phyloP scores from a whole-genome alignment of 2,797 vertebrate genomes.

The Apogon hyalosoma region DNA sequence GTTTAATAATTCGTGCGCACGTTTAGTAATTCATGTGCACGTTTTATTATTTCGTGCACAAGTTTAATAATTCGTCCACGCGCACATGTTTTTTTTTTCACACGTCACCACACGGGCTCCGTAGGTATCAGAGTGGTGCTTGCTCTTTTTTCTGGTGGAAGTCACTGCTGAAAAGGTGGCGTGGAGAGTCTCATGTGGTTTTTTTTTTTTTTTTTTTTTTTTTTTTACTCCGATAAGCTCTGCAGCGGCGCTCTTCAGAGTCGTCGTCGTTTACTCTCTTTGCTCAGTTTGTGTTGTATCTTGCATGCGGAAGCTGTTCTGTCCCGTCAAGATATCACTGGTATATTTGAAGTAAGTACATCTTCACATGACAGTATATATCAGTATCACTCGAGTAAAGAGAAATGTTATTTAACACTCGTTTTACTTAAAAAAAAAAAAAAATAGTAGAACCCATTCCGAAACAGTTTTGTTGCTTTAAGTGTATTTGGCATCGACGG shows the following conservation, averaged over 20 bases:
- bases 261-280: not conserved
- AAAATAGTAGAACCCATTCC: not conserved
- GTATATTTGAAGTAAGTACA: conserved; percentile 6
- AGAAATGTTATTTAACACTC: not conserved
- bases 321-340: conserved; percentile 37
- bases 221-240: not conserved
- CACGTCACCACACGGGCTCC: too few relatives aligned
- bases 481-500: conserved; percentile 55
- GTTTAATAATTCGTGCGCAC: too few relatives aligned
- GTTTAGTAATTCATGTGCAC: too few relatives aligned
- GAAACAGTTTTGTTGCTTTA: conserved; percentile 40
- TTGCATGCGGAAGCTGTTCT: conserved; percentile 65
- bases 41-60: too few relatives aligned
- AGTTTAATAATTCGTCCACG: too few relatives aligned
- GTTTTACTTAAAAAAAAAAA: not conserved
- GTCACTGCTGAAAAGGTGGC: not conserved
- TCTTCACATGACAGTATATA: not conserved
- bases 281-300: conserved; percentile 26
- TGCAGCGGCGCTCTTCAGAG: not conserved
- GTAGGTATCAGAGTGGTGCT: not conserved
- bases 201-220: too few relatives aligned
- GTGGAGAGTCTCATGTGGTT: not conserved
- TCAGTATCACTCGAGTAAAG: not conserved
- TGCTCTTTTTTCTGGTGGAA: not conserved
- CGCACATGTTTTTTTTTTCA: too few relatives aligned